phyloP scores from a whole-genome alignment of 2,888 invertebrate species.

The Tridacna crocea region DNA sequence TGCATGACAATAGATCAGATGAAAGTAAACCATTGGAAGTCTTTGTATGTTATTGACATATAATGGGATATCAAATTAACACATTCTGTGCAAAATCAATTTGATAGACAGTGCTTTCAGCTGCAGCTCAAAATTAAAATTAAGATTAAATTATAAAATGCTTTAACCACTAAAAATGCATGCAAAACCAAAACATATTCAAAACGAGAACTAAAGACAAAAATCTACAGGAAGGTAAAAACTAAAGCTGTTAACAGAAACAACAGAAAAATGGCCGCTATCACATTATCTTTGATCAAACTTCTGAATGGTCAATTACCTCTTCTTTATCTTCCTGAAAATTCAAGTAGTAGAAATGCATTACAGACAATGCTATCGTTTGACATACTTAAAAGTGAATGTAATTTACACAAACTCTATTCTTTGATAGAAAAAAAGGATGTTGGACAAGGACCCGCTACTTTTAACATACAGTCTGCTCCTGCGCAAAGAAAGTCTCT shows the following conservation, averaged over 20 bases:
- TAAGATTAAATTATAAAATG: too few relatives aligned
- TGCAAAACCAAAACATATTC: not conserved
- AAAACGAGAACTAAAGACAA: not conserved
- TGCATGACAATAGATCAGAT: too few relatives aligned
- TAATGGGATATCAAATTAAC: too few relatives aligned
- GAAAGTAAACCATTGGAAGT: too few relatives aligned
- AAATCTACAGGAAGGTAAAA: slow-evolving; percentile 4
- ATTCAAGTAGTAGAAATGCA: not conserved
- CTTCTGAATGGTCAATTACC: slow-evolving; percentile 66
- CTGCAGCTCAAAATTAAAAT: too few relatives aligned
- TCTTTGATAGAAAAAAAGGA: too few relatives aligned
- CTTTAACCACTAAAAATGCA: not conserved
- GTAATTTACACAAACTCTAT: not conserved
- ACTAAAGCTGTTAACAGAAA: slow-evolving; percentile 22
- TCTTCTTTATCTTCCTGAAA: slow-evolving; percentile 75
- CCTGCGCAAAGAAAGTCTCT: too few relatives aligned
- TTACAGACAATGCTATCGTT: not conserved
- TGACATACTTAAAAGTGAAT: not conserved
- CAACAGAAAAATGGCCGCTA: slow-evolving; percentile 59
- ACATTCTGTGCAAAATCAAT: too few relatives aligned
- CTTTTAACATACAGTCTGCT: too few relatives aligned
- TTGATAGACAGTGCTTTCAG: too few relatives aligned
- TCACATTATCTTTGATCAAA: slow-evolving; percentile 35
- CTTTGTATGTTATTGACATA: too few relatives aligned
- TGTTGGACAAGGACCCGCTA: too few relatives aligned